Conservation (phyloP, 2,797 vertebrate genomes). For the Oryzias sinensis region DNA sequence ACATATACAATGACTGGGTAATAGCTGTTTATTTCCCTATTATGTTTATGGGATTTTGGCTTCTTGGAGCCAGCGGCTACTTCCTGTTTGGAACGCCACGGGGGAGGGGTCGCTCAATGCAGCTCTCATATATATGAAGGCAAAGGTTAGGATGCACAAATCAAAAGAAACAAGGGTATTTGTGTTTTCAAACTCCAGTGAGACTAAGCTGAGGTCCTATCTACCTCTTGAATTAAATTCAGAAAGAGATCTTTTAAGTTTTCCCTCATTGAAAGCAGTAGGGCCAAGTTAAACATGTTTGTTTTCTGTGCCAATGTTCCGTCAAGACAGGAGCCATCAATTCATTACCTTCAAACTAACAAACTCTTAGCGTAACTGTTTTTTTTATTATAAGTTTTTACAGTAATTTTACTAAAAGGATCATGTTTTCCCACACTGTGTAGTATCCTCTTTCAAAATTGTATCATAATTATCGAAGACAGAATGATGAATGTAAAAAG, state of each 20-base stretch:
- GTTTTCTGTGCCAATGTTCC: no score
- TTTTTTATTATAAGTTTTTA: neutral
- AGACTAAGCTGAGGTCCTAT: neutral
- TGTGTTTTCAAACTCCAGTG: neutral
- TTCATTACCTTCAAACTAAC: neutral
- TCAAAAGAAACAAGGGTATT: no score
- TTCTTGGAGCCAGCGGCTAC: no score
- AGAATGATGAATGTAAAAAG: neutral
- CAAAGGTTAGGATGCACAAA: no score
- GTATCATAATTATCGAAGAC: neutral
- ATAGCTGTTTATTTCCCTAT: no score
- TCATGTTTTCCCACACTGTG: neutral
- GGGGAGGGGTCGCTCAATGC: no score
- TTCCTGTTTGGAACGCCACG: no score
- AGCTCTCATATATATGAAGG: no score
- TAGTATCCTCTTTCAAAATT: neutral
- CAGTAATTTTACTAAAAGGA: neutral
- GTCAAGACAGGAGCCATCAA: neutral
- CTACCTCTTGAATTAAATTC: neutral
- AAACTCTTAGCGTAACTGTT: neutral
- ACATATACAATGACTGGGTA: no score
- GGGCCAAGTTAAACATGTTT: no score
- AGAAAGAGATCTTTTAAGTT: neutral
- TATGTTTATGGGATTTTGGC: no score
- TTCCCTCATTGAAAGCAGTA: neutral